Base-by-base conservation (phyloP, 92 coral and sea anemone genomes). In the Umimayanthus kanabou region DNA sequence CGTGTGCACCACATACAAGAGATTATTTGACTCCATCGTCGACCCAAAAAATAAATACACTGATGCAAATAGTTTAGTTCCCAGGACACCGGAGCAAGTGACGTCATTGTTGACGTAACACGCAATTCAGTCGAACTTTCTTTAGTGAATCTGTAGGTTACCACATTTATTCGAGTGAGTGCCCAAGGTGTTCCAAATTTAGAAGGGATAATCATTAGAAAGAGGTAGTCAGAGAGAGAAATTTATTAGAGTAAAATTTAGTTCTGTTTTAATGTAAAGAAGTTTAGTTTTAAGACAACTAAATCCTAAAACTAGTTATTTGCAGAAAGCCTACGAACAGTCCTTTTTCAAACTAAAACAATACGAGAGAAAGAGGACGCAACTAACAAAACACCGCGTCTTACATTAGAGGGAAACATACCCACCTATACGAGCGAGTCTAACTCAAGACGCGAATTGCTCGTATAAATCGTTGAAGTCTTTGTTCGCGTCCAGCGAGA, bases 81-180 rank as follows among this genome's bases (percentile, higher is more conserved):
- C 96, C 47, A 91, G 99, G 64, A 96, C 97, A 69, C 95, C 96
- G 45, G 95, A 95, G 84, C 99, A 96, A 96, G 99, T 96, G 86
- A 88, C 98, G 84, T 91, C 96, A 53, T 88, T 96, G 67, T 73
- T 96, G 82, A 95, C 98, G 86, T 96, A 87, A 85, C 88, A 70
- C 42, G 13, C 6, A 47, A 45, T 14, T 78, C 18, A 76, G 11
- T 22, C 26, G 49, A 9, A 5, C 14, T 11, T 16, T 49, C 11
- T 78, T 61, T 61, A 61, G 25, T 20, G 69, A 61, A 20, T 61
- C 4, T 20, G 26, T 23, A 23, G 69, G 8, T 22, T 61, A 61
- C 9, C 58, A 3, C 11, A 18, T 53, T 61, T 22, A 20, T 61
- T 18, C 69, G 7, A 18, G 7, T 23, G 69, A 61, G n/a, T 25